These are phyloP conservation scores for Meles meles DNA, from an alignment of 2,113 vertebrate genomes.

Conservation along the genomic window DNA sequence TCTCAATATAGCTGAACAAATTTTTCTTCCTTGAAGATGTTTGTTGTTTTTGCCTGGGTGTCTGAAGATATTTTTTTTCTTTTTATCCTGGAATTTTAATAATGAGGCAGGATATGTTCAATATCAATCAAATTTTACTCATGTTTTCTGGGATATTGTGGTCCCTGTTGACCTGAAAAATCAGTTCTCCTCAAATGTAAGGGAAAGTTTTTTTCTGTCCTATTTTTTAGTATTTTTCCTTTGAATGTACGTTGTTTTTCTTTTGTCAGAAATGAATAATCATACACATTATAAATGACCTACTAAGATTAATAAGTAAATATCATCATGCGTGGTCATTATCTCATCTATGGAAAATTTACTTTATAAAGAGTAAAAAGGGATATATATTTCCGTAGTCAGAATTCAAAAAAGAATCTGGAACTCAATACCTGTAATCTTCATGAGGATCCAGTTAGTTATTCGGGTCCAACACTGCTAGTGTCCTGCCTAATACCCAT, in stretches of 20 bases:
- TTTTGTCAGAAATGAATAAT: neutral
- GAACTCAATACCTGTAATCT: neutral
- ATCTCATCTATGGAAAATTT: neutral
- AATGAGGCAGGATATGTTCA: neutral
- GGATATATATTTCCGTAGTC: neutral
- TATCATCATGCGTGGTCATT: no score
- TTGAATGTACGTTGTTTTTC: neutral
- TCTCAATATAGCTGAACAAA: neutral
- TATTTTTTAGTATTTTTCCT: neutral
- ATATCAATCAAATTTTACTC: neutral
- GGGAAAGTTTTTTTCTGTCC: neutral
- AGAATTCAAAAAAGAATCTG: neutral
- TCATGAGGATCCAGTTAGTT: neutral
- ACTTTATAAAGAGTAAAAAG: neutral
- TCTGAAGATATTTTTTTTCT: neutral
- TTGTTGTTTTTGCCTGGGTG: neutral
- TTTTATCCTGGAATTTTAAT: neutral
- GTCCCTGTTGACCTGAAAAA: neutral
- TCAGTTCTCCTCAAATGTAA: neutral
- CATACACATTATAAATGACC: neutral
- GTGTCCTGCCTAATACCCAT: neutral
- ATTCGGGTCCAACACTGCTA: neutral
- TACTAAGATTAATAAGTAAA: neutral
- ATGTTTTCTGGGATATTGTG: neutral
- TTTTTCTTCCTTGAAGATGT: neutral